Evolutionary conservation across 2,888 invertebrate genomes (phyloP).

Genomic region (Xestia rhomboidea): DNA sequence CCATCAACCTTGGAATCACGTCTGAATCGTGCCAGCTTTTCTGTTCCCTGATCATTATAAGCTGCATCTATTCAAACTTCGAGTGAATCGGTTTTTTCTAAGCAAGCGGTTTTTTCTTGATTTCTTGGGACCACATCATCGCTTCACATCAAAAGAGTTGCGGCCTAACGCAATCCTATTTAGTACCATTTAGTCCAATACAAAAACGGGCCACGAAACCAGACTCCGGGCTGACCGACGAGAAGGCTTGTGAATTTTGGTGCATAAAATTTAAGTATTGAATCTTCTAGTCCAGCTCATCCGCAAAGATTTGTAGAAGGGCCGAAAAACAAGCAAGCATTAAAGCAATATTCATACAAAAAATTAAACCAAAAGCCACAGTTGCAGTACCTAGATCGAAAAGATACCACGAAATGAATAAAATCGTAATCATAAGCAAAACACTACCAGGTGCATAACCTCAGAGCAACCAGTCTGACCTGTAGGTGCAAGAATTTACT

Average conservation of each 20-base stretch:
- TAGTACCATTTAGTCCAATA: no score
- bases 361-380: neutral
- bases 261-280: neutral
- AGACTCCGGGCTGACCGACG: neutral
- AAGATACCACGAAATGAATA: neutral
- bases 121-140: no score
- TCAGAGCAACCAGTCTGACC: conserved; percentile 29
- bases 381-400: neutral
- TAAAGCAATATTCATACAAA: neutral
- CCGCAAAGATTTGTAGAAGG: neutral
- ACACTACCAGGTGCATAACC: conserved; percentile 24
- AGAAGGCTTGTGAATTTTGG: neutral
- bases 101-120: no score
- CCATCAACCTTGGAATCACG: neutral
- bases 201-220: neutral
- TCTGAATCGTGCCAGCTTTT: no score
- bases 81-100: no score
- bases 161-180: no score
- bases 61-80: no score
- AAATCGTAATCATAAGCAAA: neutral
- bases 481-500: conserved; percentile 17
- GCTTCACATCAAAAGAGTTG: no score
- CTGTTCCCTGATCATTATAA: no score
- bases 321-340: neutral
- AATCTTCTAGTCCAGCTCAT: neutral